A percentile compares a stretch with the other conserved stretches of the same genome.
These are phyloP conservation scores for Dynastes grantii DNA, from an alignment of 2,888 invertebrate genomes.

Conservation along the genomic window DNA sequence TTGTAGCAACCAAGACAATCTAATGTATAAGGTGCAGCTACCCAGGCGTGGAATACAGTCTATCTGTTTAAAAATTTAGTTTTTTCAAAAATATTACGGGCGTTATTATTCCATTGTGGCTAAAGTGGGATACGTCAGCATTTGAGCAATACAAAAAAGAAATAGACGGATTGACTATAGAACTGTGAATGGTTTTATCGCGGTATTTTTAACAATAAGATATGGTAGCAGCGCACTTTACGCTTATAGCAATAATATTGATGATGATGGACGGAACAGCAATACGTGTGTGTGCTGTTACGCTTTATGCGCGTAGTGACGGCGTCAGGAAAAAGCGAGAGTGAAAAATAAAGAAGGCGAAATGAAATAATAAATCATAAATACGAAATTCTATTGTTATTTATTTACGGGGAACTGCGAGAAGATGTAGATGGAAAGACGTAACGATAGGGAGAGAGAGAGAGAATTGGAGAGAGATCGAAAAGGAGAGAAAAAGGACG, in stretches of 20 bases:
- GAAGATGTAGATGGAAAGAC: background rate
- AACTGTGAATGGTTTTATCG: constrained; percentile 1
- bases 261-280: constrained; percentile 17
- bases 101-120: background rate
- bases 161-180: background rate
- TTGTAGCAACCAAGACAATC: no score
- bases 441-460: background rate
- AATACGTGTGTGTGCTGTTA: background rate
- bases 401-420: constrained; percentile 37
- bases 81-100: background rate
- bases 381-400: constrained; percentile 48
- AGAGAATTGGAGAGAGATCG: background rate
- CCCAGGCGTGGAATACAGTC: no score
- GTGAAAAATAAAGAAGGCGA: constrained; percentile 44
- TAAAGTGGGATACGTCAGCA: background rate
- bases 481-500: background rate
- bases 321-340: constrained; percentile 22
- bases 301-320: constrained; percentile 8
- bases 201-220: constrained; percentile 16
- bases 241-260: constrained; percentile 23
- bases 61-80: background rate
- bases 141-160: background rate
- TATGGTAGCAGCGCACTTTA: constrained; percentile 9
- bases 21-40: no score
- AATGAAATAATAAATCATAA: constrained; percentile 51